These are phyloP conservation scores for Podarcis raffonei DNA, from an alignment of 2,113 vertebrate genomes.

Conservation along the genomic window DNA sequence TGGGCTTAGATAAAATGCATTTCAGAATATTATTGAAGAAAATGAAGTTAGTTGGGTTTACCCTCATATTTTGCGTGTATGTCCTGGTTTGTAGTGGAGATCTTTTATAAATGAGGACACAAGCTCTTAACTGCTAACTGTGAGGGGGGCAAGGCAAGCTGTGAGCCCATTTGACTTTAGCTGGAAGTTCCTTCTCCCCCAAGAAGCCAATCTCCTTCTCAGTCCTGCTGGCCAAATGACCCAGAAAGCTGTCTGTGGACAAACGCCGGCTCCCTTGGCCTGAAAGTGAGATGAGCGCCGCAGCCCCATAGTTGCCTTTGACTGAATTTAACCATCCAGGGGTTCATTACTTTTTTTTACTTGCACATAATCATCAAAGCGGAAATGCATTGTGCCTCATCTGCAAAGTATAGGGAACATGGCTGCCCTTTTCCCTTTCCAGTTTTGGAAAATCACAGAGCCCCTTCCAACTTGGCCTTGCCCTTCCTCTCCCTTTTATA, in stretches of 20 bases:
- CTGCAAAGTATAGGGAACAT: too few relatives aligned
- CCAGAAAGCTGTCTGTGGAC: too few relatives aligned
- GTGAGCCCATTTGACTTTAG: neutral
- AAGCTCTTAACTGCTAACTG: neutral
- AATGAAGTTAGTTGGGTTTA: neutral
- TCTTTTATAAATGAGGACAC: neutral
- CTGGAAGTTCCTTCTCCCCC: neutral
- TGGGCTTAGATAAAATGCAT: conserved; percentile 6
- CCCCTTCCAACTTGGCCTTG: neutral
- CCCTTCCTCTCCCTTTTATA: neutral
- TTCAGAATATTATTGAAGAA: conserved; percentile 23
- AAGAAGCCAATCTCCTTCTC: neutral
- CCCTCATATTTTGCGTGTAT: conserved; percentile 6
- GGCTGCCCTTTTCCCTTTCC: neutral
- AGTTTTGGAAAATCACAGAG: neutral
- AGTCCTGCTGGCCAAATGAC: too few relatives aligned
- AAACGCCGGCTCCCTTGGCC: too few relatives aligned
- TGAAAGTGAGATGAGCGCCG: too few relatives aligned
- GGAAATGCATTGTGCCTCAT: too few relatives aligned
- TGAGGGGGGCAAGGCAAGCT: neutral
- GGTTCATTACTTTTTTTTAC: too few relatives aligned
- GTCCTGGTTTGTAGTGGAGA: neutral
- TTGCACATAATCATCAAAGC: too few relatives aligned
- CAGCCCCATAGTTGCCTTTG: too few relatives aligned
- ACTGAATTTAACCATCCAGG: too few relatives aligned